Percentiles rank a stretch among this genome's conserved stretches.
Evolutionary conservation across 2,113 vertebrate species (phyloP).

Genomic region (Galeopterus variegatus): DNA sequence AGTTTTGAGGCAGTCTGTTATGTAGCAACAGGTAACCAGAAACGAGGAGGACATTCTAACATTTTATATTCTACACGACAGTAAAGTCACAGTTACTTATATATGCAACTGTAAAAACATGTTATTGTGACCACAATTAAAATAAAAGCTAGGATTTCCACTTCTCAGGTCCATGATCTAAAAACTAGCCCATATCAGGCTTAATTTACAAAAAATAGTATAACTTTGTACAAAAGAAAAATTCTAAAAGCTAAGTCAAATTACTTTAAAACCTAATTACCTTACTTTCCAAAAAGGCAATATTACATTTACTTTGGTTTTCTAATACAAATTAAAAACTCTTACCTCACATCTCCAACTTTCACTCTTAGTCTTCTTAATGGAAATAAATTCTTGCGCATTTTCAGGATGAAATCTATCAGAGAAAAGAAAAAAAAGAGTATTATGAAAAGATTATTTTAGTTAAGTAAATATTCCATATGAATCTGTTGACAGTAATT

Average conservation of each 20-base stretch:
- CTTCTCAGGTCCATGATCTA: background rate
- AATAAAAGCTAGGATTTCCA: background rate
- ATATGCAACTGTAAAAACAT: background rate
- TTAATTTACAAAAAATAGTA: background rate
- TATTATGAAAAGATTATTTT: background rate
- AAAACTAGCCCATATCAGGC: background rate
- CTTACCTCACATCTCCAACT: slow-evolving; percentile 99
- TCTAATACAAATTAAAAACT: slow-evolving; percentile 69
- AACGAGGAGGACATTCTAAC: background rate
- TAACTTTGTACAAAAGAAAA: slow-evolving; percentile 7
- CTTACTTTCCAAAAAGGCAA: slow-evolving; percentile 55
- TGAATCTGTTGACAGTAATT: background rate
- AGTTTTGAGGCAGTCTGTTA: background rate
- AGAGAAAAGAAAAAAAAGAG: slow-evolving; percentile 57
- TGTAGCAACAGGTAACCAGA: background rate
- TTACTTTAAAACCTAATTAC: slow-evolving; percentile 47
- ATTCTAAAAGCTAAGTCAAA: background rate
- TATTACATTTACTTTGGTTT: slow-evolving; percentile 51
- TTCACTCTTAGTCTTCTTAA: slow-evolving; percentile 96
- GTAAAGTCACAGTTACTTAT: background rate
- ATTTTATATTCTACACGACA: background rate
- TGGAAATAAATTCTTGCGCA: slow-evolving; percentile 95
- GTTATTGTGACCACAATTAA: background rate
- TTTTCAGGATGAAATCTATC: slow-evolving; percentile 97
- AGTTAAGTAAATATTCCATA: background rate